Conservation (phyloP, 1,140 invertebrate species). For the Chrysoperla carnea region DNA sequence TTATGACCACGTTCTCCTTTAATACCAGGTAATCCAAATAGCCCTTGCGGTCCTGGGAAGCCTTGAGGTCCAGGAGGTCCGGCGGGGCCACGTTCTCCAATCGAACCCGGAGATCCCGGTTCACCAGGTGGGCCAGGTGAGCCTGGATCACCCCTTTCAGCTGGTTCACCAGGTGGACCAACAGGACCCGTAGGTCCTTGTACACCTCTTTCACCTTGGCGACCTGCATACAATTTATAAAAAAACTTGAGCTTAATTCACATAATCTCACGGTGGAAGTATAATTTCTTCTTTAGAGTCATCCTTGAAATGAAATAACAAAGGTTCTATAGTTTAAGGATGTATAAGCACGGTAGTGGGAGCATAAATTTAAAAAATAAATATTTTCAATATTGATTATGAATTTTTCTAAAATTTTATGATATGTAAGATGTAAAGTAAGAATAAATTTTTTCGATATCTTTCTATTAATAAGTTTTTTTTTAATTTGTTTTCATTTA, state of each 20-base stretch:
- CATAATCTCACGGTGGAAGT: neutral
- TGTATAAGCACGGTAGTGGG: too few relatives aligned
- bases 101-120: conserved; percentile 44
- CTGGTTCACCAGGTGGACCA: conserved; percentile 58
- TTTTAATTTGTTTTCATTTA: too few relatives aligned
- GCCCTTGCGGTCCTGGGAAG: conserved; percentile 44
- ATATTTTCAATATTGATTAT: too few relatives aligned
- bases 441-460: too few relatives aligned
- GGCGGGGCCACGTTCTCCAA: conserved; percentile 43
- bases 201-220: conserved; percentile 47
- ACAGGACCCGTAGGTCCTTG: conserved; percentile 45
- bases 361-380: too few relatives aligned
- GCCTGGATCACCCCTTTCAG: conserved; percentile 55
- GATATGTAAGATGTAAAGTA: too few relatives aligned
- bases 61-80: conserved; percentile 39
- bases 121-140: conserved; percentile 53
- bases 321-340: too few relatives aligned
- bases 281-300: neutral
- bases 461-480: too few relatives aligned
- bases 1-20: conserved; percentile 54
- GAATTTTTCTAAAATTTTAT: too few relatives aligned
- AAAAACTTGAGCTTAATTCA: conserved; percentile 1
- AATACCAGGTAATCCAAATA: conserved; percentile 43
- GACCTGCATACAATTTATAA: conserved; percentile 22
- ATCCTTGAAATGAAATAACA: conserved; percentile 3